Evolutionary conservation across 1,140 invertebrate genomes (phyloP), one percentile per base, ranked within the genome.

Genomic region (Leguminivora glycinivorella): DNA sequence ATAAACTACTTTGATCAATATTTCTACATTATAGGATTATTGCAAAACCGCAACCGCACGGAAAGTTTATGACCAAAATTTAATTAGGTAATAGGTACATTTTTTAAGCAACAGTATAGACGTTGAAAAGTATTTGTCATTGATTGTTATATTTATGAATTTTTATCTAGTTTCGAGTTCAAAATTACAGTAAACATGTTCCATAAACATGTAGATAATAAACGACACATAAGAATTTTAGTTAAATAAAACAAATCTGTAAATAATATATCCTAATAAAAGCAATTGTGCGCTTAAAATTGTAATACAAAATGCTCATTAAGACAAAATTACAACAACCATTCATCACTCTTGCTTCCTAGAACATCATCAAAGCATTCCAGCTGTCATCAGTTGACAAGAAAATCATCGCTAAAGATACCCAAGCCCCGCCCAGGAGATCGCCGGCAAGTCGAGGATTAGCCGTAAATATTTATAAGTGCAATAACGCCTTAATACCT

Each of bases 401-500:
- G 82, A 84, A 83, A 79, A 83, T 81, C 78, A 76, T 75, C 70
- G 71, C 72, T 75, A 74, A 77, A 80, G 70, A 75, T 76, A 56
- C 40, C 67, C 63, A 71, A 17, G 72, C 77, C 69, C 80, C 85
- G 70, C 87, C 88, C 78, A 85, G 75, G 72, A 69, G 25, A 81
- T 82, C 72, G 70, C 67, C 72, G 68, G 67, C 68, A 43, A 47
- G 19, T 43, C 60, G 58, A 70, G 70, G 74, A 80, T 83, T 78
- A 81, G 76, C 79, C 68, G 78, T 89, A 84, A 89, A 89, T 89
- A 89, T 89, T 91, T 89, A 91, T 89, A 89, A 88, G 79, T 78
- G 86, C 79, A 85, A 88, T 88, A 89, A 87, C 73, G 83, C 81
- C 83, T 81, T 89, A 91, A 89, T 88, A 88, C 84, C 81, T 91